A percentile compares a stretch with the other conserved stretches of the same genome.
phyloP scores from a whole-genome alignment of 2,888 invertebrate species.

The Cistogaster globosa region DNA sequence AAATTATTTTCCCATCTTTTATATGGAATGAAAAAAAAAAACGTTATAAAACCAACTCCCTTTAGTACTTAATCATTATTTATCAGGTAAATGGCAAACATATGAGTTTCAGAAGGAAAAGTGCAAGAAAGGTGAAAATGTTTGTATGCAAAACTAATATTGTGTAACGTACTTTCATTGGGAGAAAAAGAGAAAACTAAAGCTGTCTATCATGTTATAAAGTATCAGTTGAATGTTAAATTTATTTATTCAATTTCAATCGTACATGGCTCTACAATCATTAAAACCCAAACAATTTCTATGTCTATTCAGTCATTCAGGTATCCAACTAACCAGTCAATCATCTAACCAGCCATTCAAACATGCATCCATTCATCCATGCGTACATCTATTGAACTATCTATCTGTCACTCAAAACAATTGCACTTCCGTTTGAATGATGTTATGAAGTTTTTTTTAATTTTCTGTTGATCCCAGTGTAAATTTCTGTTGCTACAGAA shows the following conservation, averaged over 20 bases:
- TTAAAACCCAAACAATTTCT: slow-evolving; percentile 29
- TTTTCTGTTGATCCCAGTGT: slow-evolving; percentile 5
- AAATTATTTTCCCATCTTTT: slow-evolving; percentile 23
- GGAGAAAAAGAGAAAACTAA: slow-evolving; percentile 26
- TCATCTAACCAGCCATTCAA: neutral
- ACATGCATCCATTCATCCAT: neutral
- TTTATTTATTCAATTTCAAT: slow-evolving; percentile 42
- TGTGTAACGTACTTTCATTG: neutral
- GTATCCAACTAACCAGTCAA: neutral
- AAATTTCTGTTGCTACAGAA: slow-evolving; percentile 37
- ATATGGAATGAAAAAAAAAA: neutral
- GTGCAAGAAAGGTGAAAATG: neutral
- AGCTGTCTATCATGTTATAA: slow-evolving; percentile 60
- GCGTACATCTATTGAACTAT: slow-evolving; percentile 27
- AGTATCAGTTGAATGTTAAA: slow-evolving; percentile 65
- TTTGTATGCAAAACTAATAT: slow-evolving; percentile 56
- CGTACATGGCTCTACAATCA: slow-evolving; percentile 20
- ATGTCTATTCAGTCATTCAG: slow-evolving; percentile 26
- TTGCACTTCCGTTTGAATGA: slow-evolving; percentile 70
- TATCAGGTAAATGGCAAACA: slow-evolving; percentile 5
- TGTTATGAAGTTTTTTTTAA: slow-evolving; percentile 53
- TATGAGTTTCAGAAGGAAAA: neutral
- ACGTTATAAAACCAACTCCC: neutral
- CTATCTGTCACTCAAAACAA: slow-evolving; percentile 64
- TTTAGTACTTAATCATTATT: neutral